phyloP scores from a whole-genome alignment of 1,140 invertebrate genomes.

The Saccostrea echinata region DNA sequence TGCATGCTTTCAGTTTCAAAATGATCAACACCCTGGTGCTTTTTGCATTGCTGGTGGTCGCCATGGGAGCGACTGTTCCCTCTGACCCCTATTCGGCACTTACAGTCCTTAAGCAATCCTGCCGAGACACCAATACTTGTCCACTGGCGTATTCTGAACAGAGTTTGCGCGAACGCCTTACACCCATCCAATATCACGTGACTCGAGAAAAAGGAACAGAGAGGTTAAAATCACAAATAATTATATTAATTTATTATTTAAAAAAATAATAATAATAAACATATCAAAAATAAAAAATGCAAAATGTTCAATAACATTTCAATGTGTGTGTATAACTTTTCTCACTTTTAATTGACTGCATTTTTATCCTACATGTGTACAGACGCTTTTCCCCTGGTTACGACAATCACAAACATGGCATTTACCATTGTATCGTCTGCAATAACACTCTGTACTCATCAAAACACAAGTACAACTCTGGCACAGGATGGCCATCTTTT shows the following conservation, averaged over 20 bases:
- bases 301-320: no score
- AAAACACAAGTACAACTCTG: slow-evolving; percentile 95
- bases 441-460: slow-evolving; percentile 93
- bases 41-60: neutral
- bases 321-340: no score
- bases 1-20: neutral
- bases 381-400: slow-evolving; percentile 27
- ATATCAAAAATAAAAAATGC: no score
- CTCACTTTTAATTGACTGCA: neutral
- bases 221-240: neutral
- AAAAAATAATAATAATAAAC: no score
- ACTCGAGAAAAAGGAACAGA: slow-evolving; percentile 44
- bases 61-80: neutral
- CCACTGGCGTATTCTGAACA: neutral
- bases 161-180: neutral
- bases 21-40: neutral
- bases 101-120: slow-evolving; percentile 26
- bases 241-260: no score
- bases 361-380: neutral
- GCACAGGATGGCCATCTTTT: slow-evolving; percentile 99
- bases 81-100: neutral
- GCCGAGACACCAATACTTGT: slow-evolving; percentile 6
- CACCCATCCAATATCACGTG: slow-evolving; percentile 35
- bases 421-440: slow-evolving; percentile 90
- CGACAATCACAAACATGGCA: slow-evolving; percentile 62